phyloP scores from a whole-genome alignment of 2,113 vertebrate genomes.

The Mormyrus lacerda region DNA sequence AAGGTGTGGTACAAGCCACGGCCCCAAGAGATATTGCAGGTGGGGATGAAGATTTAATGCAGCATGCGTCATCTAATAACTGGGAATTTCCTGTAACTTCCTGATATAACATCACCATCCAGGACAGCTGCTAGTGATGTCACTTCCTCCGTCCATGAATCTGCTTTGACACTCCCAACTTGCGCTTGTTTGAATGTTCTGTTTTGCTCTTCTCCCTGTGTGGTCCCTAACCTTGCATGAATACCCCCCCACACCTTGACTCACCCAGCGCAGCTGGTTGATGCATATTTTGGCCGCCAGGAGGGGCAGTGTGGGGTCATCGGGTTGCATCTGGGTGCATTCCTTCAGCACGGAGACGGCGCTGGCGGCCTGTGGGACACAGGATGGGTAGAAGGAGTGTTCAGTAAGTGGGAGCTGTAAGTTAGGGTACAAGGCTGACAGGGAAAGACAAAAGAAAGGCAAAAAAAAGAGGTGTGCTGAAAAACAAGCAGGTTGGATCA shows the following conservation, averaged over 20 bases:
- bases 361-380: conserved; percentile 66
- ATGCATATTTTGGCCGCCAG: conserved; percentile 96
- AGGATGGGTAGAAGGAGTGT: background rate
- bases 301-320: conserved; percentile 78
- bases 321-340: conserved; percentile 78
- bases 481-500: background rate
- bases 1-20: background rate
- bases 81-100: background rate
- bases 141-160: background rate
- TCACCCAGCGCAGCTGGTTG: conserved; percentile 88
- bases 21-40: background rate
- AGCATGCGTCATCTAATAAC: background rate
- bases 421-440: background rate
- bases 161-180: background rate
- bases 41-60: background rate
- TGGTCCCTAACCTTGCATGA: background rate
- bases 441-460: background rate
- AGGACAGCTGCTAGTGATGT: background rate
- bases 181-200: background rate
- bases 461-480: background rate
- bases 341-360: conserved; percentile 88
- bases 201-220: background rate
- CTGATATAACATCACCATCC: background rate
- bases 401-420: background rate
- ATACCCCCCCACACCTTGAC: conserved; percentile 23